phyloP scores from a whole-genome alignment of 1,140 invertebrate species.

The Theocolax elegans region DNA sequence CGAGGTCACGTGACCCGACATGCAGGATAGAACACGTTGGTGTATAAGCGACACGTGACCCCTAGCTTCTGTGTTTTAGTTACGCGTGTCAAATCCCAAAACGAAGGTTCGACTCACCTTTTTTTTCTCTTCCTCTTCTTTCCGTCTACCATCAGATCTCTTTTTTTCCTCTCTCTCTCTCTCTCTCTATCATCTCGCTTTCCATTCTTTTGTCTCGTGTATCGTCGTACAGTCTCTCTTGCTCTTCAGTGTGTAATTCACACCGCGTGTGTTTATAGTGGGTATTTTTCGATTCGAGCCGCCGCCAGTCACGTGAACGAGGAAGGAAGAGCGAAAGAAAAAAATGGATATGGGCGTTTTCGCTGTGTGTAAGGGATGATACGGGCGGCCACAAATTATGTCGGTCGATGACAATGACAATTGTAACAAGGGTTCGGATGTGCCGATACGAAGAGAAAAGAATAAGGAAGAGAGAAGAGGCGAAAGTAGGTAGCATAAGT shows the following conservation, averaged over 20 bases:
- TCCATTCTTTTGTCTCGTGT: not conserved
- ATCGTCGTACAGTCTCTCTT: conserved; percentile 20
- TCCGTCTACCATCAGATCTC: conserved; percentile 46
- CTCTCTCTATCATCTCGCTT: not conserved
- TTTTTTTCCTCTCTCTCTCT: conserved; percentile 18
- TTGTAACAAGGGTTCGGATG: conserved; percentile 29
- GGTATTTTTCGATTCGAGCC: conserved; percentile 38
- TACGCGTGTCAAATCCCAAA: conserved; percentile 67
- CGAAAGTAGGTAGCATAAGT: conserved; percentile 23
- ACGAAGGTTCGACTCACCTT: conserved; percentile 52
- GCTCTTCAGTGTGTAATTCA: conserved; percentile 23
- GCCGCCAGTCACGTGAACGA: conserved; percentile 16
- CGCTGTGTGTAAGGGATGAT: conserved; percentile 37
- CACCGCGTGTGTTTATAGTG: conserved; percentile 32
- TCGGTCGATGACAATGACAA: conserved; percentile 28
- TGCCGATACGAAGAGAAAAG: not conserved
- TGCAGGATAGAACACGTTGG: too few relatives aligned
- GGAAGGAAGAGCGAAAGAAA: conserved; percentile 1
- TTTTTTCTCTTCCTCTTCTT: conserved; percentile 45
- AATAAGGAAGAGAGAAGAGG: not conserved
- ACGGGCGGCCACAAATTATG: conserved; percentile 42
- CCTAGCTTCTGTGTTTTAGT: conserved; percentile 60
- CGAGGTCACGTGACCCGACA: conserved; percentile 66
- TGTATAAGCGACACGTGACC: conserved; percentile 64
- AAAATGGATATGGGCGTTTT: conserved; percentile 34